These are phyloP conservation scores for Ailurus styani DNA, from an alignment of 2,113 vertebrate species.

Conservation along the genomic window DNA sequence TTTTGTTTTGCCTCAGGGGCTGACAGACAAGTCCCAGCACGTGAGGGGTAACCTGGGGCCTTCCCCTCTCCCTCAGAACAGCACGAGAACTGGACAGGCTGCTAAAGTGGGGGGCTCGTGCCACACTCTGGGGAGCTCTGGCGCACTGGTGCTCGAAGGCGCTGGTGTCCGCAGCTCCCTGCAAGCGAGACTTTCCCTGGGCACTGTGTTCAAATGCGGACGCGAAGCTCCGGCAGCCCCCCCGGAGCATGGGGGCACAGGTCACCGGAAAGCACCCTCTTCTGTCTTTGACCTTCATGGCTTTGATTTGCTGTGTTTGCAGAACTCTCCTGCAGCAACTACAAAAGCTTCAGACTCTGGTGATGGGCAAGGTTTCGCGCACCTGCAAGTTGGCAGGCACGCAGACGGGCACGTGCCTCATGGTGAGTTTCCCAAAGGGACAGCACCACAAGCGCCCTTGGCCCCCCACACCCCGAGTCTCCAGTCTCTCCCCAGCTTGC, in stretches of 20 bases:
- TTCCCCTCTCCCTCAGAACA: not conserved
- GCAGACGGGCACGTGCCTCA: conserved; percentile 96
- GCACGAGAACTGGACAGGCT: not conserved
- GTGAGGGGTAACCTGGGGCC: not conserved
- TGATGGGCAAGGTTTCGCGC: conserved; percentile 93
- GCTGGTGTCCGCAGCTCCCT: not conserved
- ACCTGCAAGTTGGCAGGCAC: conserved; percentile 93
- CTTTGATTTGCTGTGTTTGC: conserved; percentile 33
- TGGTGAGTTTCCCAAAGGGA: conserved; percentile 83
- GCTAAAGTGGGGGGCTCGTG: not conserved
- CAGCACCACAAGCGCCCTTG: rapidly evolving
- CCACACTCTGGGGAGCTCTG: not conserved
- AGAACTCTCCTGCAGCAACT: conserved; percentile 97
- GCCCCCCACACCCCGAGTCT: too few species aligned
- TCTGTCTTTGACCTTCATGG: not conserved
- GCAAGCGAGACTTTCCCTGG: not conserved
- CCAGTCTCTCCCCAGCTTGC: not conserved
- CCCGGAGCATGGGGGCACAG: not conserved
- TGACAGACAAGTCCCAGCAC: not conserved
- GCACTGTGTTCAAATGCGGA: not conserved
- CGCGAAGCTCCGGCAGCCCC: rapidly evolving
- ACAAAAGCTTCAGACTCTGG: conserved; percentile 93
- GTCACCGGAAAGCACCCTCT: too few species aligned
- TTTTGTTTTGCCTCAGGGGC: not conserved
- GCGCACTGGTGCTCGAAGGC: rapidly evolving